A percentile compares a stretch with the other conserved stretches of the same genome.
These are phyloP conservation scores for Parotia lawesii DNA, from an alignment of 2,113 vertebrate genomes.

Conservation along the genomic window DNA sequence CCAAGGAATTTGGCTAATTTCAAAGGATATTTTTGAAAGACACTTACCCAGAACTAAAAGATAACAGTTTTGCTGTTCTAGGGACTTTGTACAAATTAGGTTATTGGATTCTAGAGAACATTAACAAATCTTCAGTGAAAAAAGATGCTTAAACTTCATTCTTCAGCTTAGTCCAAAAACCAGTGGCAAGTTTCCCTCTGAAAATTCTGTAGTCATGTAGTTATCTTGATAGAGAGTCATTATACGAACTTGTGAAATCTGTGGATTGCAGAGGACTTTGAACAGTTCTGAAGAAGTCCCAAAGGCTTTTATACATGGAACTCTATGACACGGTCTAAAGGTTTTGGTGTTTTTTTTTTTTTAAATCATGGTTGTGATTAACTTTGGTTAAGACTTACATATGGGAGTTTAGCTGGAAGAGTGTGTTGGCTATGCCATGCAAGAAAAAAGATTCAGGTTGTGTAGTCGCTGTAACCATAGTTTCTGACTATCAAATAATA, in stretches of 20 bases:
- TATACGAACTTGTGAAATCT: not conserved
- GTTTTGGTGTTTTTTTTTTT: not conserved
- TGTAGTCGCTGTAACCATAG: not conserved
- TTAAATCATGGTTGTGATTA: not conserved
- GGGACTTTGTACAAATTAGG: not conserved
- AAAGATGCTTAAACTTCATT: not conserved
- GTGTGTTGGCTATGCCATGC: accelerated
- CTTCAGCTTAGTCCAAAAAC: not conserved
- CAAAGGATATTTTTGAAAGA: not conserved
- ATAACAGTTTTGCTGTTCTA: not conserved
- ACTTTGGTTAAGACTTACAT: not conserved
- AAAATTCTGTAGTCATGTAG: not conserved
- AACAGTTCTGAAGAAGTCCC: not conserved
- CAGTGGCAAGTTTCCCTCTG: not conserved
- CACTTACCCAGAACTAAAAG: not conserved
- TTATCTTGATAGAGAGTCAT: not conserved
- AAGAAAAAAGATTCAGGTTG: not conserved
- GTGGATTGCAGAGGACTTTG: not conserved
- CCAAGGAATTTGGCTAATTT: not conserved
- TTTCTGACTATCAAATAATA: not conserved
- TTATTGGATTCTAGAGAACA: not conserved
- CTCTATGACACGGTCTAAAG: not conserved
- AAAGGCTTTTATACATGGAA: not conserved
- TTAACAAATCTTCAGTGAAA: not conserved
- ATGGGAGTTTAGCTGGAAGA: not conserved